These are phyloP conservation scores for Papilio polyxenes DNA, from an alignment of 1,140 invertebrate genomes.

Conservation along the genomic window DNA sequence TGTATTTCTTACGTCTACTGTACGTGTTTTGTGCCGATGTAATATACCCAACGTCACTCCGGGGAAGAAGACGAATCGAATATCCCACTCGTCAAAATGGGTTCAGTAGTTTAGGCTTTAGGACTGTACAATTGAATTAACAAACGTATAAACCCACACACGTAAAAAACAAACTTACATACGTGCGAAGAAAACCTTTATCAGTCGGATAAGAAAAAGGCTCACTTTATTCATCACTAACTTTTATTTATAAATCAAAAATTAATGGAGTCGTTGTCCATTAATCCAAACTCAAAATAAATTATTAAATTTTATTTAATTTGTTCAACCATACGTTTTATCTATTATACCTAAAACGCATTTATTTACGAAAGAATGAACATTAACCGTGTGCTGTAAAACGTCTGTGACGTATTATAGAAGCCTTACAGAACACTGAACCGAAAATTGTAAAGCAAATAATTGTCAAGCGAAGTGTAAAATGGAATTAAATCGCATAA, in stretches of 20 bases:
- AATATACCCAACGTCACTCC: too few relatives aligned
- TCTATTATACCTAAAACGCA: constrained; percentile 1
- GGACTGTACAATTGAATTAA: too few relatives aligned
- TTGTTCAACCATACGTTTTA: not conserved
- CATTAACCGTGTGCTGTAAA: not conserved
- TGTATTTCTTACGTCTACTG: too few relatives aligned
- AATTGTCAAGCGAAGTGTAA: constrained; percentile 2
- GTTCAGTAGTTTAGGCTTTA: too few relatives aligned
- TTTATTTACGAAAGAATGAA: constrained; percentile 10
- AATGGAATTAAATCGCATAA: not conserved
- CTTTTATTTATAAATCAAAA: not conserved
- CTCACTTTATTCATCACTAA: too few relatives aligned
- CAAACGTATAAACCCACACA: too few relatives aligned
- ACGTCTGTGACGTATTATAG: not conserved
- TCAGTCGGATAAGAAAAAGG: too few relatives aligned
- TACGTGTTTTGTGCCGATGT: too few relatives aligned
- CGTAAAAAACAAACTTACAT: too few relatives aligned
- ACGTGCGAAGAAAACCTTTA: too few relatives aligned
- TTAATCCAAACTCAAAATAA: not conserved
- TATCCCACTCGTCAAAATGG: too few relatives aligned
- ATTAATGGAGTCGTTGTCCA: not conserved
- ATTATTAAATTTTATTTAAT: not conserved
- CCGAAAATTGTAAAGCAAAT: constrained; percentile 2
- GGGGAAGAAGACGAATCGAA: too few relatives aligned
- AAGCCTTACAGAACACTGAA: constrained; percentile 14